Evolutionary conservation across 1,140 invertebrate genomes (phyloP), one percentile per base, ranked within the genome.

Genomic region (Apocrypta bakeri): DNA sequence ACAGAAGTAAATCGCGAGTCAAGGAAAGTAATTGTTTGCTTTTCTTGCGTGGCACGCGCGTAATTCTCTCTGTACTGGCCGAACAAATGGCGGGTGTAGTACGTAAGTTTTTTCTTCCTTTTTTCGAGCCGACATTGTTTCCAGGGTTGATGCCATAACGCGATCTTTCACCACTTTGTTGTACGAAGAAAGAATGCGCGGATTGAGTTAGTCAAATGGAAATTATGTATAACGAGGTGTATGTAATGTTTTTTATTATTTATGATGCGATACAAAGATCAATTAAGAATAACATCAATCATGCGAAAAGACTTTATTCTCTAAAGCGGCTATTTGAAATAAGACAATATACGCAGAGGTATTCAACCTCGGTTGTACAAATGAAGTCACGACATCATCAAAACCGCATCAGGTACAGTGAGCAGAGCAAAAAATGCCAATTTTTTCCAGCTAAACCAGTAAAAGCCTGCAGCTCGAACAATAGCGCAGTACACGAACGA

Each of bases 341-440:
- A 29, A 8, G 27, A 66, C 25, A 66, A 27, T 56, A 66, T 56
- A 66, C 25, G 17, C 29, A 29, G 9, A 66, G 14, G 27, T 14
- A 66, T 66, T 29, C 17, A 66, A 56, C 24, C 63, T 66, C 63
- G 63, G 63, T 21, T 29, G 63, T 24, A 29, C 24, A 25, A 66
- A 37, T 56, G 48, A 63, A 31, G 71, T 82, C 40, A 61, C 81
- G 74, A 82, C 74, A 77, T 77, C 74, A 82, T 82, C 71, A 77
- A 81, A 81, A 75, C 71, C 63, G 74, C 74, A 69, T 25, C 64
- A 72, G 74, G 29, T 48, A 74, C 74, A 63, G 1, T 27, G 64
- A 79, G 21, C 48, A 56, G 48, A 56, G 48, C 48, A 74, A 73
- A 82, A 71, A 40, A 82, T 56, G 25, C 48, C 29, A 82, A 69